Conservation (phyloP, 2,888 invertebrate genomes). For the Cerastis rubricosa region DNA sequence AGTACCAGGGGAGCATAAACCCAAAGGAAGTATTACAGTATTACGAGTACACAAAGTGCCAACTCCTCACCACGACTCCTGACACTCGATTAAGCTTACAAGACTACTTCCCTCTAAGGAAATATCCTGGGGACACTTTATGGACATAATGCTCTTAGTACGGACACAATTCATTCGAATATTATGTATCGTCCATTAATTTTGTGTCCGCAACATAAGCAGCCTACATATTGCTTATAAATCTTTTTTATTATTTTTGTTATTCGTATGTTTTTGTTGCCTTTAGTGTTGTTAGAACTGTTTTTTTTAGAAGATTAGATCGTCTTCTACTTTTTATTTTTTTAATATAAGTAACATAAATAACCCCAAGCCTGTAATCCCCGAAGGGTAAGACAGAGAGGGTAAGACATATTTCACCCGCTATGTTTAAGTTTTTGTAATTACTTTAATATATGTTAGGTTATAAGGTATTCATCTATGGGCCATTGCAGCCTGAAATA, state of each 20-base stretch:
- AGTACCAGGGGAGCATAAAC: conserved; percentile 29
- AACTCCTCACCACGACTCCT: conserved; percentile 24
- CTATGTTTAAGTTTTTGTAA: too few species aligned
- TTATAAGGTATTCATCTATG: too few species aligned
- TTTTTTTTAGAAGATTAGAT: not conserved
- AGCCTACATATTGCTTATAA: conserved; percentile 52
- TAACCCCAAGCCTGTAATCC: too few species aligned
- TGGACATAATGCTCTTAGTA: conserved; percentile 55
- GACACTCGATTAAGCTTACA: conserved; percentile 57
- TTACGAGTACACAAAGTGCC: conserved; percentile 12
- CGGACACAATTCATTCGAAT: conserved; percentile 45
- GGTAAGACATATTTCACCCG: too few species aligned
- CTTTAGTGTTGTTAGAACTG: not conserved
- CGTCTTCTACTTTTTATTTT: not conserved
- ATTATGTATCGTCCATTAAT: conserved; percentile 57
- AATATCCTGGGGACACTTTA: conserved; percentile 56
- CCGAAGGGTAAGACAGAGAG: too few species aligned
- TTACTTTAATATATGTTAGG: too few species aligned
- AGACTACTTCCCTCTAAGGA: conserved; percentile 44
- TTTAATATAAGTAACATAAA: too few species aligned
- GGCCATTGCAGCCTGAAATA: too few species aligned
- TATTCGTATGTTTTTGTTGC: conserved; percentile 25
- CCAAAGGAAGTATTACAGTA: conserved; percentile 4
- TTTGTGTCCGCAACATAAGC: conserved; percentile 45
- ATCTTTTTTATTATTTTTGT: conserved; percentile 55